These are phyloP conservation scores for Lepilemur septentrionalis DNA, from an alignment of 2,797 vertebrate species.

Conservation along the genomic window DNA sequence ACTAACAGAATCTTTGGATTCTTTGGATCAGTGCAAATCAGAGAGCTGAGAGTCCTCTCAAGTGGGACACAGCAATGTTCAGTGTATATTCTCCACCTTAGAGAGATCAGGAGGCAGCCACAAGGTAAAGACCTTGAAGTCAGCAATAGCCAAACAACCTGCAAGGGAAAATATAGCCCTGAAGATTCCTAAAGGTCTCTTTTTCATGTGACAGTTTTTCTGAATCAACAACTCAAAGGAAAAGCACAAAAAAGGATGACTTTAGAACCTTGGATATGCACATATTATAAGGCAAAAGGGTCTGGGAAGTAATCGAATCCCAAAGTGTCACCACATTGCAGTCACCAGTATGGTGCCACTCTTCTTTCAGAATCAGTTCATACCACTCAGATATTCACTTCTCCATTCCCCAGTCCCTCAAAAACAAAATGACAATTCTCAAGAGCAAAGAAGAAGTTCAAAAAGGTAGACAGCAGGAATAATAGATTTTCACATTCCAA, in stretches of 20 bases:
- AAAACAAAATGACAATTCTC: neutral
- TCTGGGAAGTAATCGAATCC: neutral
- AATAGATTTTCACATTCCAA: slow-evolving; percentile 28
- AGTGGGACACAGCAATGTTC: neutral
- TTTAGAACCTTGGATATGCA: neutral
- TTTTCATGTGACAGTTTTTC: neutral
- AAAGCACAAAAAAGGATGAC: neutral
- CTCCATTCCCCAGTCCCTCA: neutral
- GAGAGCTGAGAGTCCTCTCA: neutral
- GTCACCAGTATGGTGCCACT: neutral
- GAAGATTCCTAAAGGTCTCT: neutral
- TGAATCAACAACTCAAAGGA: slow-evolving; percentile 12
- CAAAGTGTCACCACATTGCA: neutral
- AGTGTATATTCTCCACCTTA: neutral
- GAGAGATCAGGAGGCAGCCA: neutral
- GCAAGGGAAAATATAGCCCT: neutral
- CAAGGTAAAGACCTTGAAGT: neutral
- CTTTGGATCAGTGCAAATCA: neutral
- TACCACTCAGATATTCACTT: neutral
- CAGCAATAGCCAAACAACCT: neutral
- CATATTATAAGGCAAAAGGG: neutral
- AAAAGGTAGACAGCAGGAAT: neutral
- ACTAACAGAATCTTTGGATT: neutral
- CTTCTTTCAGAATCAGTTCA: neutral
- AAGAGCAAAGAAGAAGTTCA: neutral